Conservation (phyloP, 2,797 vertebrate species). For the Sebastolobus altivelis region DNA sequence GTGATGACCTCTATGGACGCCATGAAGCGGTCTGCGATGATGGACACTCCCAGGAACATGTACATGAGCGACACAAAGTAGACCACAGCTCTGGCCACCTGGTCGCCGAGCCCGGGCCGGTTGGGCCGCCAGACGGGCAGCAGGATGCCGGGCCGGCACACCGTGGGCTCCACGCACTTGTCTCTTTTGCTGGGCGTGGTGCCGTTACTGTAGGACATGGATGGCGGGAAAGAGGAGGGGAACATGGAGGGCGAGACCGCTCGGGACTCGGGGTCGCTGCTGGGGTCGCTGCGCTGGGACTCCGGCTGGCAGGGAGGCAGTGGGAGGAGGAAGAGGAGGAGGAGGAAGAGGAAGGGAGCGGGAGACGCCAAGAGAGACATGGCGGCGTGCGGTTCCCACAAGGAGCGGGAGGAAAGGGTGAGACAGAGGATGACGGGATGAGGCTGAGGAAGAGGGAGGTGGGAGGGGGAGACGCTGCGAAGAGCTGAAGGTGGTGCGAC, state of each 20-base stretch:
- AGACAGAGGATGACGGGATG: slow-evolving; percentile 20
- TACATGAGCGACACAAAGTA: slow-evolving; percentile 95
- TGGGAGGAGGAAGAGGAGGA: slow-evolving; percentile 60
- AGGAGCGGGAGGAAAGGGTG: not conserved
- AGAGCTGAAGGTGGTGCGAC: slow-evolving; percentile 56
- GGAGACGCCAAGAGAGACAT: slow-evolving; percentile 59
- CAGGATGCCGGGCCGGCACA: slow-evolving; percentile 86
- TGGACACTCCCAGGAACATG: slow-evolving; percentile 95
- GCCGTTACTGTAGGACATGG: slow-evolving; percentile 38
- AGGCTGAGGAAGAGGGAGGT: slow-evolving; percentile 37
- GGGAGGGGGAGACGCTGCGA: slow-evolving; percentile 21
- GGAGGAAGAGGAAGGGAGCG: slow-evolving; percentile 42
- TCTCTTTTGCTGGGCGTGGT: accelerated
- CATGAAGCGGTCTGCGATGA: slow-evolving; percentile 96
- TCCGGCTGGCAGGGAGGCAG: slow-evolving; percentile 67
- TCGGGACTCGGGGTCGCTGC: slow-evolving; percentile 2
- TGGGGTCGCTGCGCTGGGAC: slow-evolving; percentile 61
- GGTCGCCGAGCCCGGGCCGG: slow-evolving; percentile 83
- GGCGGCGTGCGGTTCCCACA: not conserved
- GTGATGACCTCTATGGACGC: slow-evolving; percentile 96
- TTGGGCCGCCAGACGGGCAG: slow-evolving; percentile 89
- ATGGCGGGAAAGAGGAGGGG: slow-evolving; percentile 44
- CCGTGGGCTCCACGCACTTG: slow-evolving; percentile 64
- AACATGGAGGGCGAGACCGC: slow-evolving; percentile 48
- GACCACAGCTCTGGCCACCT: slow-evolving; percentile 89